These are phyloP conservation scores for Sarcophaga caerulescens DNA, from an alignment of 2,888 invertebrate genomes.

Conservation along the genomic window DNA sequence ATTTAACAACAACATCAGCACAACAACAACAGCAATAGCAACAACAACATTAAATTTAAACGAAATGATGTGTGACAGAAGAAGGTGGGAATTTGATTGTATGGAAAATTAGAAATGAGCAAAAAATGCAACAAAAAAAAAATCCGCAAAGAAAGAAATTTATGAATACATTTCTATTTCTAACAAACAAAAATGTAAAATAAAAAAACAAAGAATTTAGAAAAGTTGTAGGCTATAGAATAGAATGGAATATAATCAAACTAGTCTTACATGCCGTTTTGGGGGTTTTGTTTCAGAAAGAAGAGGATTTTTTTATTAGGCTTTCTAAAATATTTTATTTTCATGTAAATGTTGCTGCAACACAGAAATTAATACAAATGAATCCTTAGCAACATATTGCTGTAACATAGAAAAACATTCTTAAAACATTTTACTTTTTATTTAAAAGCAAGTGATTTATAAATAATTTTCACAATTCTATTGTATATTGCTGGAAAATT, in stretches of 20 bases:
- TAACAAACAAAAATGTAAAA: not conserved
- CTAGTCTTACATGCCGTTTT: too few species aligned
- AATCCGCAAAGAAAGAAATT: not conserved
- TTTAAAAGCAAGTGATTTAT: too few species aligned
- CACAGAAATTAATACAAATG: not conserved
- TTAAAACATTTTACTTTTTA: too few species aligned
- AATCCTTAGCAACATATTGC: not conserved
- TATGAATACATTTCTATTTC: not conserved
- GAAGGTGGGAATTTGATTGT: conserved; percentile 56
- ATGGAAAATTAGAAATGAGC: conserved; percentile 44
- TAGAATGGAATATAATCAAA: too few species aligned
- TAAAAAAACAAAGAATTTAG: too few species aligned
- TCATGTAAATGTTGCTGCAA: too few species aligned
- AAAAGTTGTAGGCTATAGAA: too few species aligned
- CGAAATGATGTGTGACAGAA: conserved; percentile 50
- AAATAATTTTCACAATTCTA: too few species aligned
- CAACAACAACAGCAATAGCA: not conserved
- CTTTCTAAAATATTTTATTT: too few species aligned
- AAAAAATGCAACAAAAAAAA: not conserved
- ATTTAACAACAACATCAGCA: conserved; percentile 38
- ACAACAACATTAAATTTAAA: not conserved
- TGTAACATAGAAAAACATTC: not conserved
- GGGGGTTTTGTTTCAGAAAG: too few species aligned
- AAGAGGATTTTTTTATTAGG: too few species aligned
- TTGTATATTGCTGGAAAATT: too few species aligned